A percentile compares a stretch with the other conserved stretches of the same genome.
phyloP scores from a whole-genome alignment of 2,888 invertebrate genomes.

The Tetrapedia diversipes region DNA sequence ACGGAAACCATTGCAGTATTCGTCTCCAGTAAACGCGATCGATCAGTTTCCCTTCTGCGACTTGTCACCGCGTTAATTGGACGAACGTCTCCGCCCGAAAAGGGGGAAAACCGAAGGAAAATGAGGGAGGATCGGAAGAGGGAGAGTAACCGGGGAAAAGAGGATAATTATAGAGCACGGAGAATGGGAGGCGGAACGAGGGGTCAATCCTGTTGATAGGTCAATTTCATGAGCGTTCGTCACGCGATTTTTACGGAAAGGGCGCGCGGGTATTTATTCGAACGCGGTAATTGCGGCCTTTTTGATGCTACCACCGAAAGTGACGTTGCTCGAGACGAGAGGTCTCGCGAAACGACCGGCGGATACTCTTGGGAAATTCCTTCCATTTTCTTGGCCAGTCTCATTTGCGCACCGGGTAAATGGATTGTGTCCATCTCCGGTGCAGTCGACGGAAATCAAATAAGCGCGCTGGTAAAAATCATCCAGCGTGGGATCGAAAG shows the following conservation, averaged over 20 bases:
- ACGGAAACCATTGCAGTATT: too few species aligned
- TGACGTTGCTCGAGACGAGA: background rate
- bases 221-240: constrained; percentile 52
- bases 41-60: background rate
- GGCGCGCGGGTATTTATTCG: constrained; percentile 56
- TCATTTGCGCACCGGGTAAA: background rate
- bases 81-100: background rate
- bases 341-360: background rate
- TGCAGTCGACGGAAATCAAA: too few species aligned
- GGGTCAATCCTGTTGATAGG: constrained; percentile 63
- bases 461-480: background rate
- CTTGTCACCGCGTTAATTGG: background rate
- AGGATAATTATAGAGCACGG: constrained; percentile 36
- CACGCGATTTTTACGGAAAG: constrained; percentile 56
- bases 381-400: too few species aligned
- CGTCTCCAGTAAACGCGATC: too few species aligned
- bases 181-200: constrained; percentile 19
- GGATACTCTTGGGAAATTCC: constrained; percentile 33
- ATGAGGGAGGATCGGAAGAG: background rate
- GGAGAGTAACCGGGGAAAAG: background rate
- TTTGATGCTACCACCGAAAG: constrained; percentile 36
- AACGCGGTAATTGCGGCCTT: constrained; percentile 45
- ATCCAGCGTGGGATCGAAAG: background rate
- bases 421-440: too few species aligned
- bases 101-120: too few species aligned